Conservation (phyloP, 2,113 vertebrate genomes). For the Cheirogaleus medius region DNA sequence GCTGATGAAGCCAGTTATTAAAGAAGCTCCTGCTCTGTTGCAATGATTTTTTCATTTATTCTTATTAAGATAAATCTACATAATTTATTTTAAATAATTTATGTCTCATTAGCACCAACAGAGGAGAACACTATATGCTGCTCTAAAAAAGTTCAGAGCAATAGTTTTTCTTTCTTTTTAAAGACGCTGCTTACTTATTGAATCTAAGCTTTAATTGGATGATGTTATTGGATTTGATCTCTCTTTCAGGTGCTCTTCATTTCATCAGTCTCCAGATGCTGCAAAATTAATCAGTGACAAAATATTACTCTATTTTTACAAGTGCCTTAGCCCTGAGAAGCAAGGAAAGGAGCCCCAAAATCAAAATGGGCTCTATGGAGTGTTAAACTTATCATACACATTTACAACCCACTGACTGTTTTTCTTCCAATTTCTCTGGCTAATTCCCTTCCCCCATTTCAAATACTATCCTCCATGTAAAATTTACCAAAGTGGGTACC, state of each 20-base stretch:
- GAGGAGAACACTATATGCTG: neutral
- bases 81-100: constrained; percentile 43
- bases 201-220: neutral
- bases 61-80: constrained; percentile 31
- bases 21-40: neutral
- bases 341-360: neutral
- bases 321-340: neutral
- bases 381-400: neutral
- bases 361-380: neutral
- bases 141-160: neutral
- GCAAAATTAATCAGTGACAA: neutral
- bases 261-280: neutral
- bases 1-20: neutral
- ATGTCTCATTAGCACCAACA: neutral
- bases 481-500: neutral
- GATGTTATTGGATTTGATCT: neutral
- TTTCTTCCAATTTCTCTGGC: neutral
- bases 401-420: neutral
- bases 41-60: neutral
- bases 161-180: neutral
- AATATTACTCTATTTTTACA: neutral
- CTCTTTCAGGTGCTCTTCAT: neutral
- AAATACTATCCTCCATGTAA: neutral
- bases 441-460: neutral
- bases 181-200: neutral